Percentiles rank a stretch among this genome's conserved stretches.
Conservation (phyloP, 2,113 vertebrate genomes). For the Sinocyclocheilus anophthalmus region DNA sequence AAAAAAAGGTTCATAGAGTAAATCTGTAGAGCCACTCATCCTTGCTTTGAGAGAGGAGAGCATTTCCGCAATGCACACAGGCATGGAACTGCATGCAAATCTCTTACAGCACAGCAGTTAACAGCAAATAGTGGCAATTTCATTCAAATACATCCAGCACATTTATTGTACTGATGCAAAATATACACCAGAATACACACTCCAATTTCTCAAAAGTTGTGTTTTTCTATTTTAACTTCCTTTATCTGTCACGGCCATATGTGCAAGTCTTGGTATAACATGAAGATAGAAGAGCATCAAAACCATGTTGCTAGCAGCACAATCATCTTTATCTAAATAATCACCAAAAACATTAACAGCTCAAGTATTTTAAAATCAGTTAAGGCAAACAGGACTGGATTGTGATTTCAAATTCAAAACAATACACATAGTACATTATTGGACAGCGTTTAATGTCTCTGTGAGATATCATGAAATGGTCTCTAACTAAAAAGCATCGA, state of each 20-base stretch:
- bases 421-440: not conserved
- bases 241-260: not conserved
- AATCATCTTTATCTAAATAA: not conserved
- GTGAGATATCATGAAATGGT: not conserved
- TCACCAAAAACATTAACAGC: not conserved
- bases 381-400: not conserved
- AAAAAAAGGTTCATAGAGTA: not conserved
- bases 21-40: not conserved
- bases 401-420: not conserved
- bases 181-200: not conserved
- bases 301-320: not conserved
- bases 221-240: not conserved
- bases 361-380: not conserved
- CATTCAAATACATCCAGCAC: conserved; percentile 5
- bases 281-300: not conserved
- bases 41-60: not conserved
- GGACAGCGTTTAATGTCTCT: not conserved
- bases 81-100: conserved; percentile 16
- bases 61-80: not conserved
- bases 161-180: not conserved
- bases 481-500: not conserved
- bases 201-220: not conserved
- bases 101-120: not conserved
- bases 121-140: not conserved
- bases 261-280: not conserved